Evolutionary conservation across 2,113 vertebrate genomes (phyloP).

Genomic region (Microtus pennsylvanicus): DNA sequence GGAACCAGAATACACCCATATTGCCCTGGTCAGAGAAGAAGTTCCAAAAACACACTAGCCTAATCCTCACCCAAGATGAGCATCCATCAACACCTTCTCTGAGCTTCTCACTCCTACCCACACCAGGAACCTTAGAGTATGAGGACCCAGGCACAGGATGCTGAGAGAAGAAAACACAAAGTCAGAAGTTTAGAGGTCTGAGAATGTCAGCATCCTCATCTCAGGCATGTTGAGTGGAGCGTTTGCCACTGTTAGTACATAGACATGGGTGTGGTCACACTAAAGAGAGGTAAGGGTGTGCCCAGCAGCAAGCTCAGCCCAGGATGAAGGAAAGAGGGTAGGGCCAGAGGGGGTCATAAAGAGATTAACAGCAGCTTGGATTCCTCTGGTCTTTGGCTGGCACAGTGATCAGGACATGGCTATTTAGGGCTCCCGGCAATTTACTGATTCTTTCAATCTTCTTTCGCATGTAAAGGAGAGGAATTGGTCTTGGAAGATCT

Average conservation of each 20-base stretch:
- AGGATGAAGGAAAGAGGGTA: background rate
- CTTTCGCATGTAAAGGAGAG: background rate
- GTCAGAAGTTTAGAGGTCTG: too few species aligned
- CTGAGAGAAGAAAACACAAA: background rate
- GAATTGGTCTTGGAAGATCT: background rate
- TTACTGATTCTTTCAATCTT: background rate
- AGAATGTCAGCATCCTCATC: background rate
- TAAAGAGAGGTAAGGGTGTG: background rate
- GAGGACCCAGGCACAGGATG: background rate
- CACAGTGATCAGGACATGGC: background rate
- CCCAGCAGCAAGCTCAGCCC: background rate
- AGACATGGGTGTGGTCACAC: background rate
- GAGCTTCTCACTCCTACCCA: background rate
- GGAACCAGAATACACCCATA: background rate
- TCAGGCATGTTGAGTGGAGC: background rate
- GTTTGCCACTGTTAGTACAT: too few species aligned
- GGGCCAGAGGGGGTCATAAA: background rate
- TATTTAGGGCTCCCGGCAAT: background rate
- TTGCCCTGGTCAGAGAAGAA: background rate
- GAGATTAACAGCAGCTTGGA: background rate
- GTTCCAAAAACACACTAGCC: background rate
- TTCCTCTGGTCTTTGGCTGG: too few species aligned
- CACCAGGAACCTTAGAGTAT: background rate
- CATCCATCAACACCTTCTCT: background rate
- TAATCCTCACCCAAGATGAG: background rate